phyloP scores from a whole-genome alignment of 1,140 invertebrate genomes.

The Megalonaias nervosa region DNA sequence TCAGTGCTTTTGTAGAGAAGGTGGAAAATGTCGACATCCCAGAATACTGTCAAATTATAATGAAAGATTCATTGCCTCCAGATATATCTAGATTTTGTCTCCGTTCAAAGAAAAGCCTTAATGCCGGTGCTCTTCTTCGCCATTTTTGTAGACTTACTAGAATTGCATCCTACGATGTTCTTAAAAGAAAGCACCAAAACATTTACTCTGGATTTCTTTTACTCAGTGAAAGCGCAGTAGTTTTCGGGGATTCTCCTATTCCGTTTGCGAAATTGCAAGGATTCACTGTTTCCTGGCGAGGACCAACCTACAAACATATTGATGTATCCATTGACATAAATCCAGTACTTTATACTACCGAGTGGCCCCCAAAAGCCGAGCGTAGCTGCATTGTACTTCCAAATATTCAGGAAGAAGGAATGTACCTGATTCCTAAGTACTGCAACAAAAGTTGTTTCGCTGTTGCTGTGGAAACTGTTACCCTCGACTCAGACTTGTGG shows the following conservation, averaged over 20 bases:
- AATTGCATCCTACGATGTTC: conserved; percentile 12
- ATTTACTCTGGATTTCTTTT: conserved; percentile 13
- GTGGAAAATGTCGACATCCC: background rate
- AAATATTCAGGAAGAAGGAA: conserved; percentile 3
- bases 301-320: conserved; percentile 5
- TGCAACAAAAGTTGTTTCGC: background rate
- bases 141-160: conserved; percentile 2
- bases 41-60: conserved; percentile 5
- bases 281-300: conserved; percentile 2
- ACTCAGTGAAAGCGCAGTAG: background rate
- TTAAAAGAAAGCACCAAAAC: background rate
- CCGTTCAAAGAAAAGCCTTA: background rate
- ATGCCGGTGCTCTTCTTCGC: background rate
- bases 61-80: conserved; percentile 1
- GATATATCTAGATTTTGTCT: conserved; percentile 3
- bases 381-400: background rate
- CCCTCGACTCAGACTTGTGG: conserved; percentile 1
- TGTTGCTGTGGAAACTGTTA: background rate
- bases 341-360: conserved; percentile 2
- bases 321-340: conserved; percentile 14
- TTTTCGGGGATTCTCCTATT: background rate
- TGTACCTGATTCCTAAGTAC: conserved; percentile 5
- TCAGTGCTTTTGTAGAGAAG: background rate
- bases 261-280: conserved; percentile 1
- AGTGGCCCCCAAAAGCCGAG: background rate